Evolutionary conservation across 1,140 invertebrate genomes (phyloP).

Genomic region (Drosophila athabasca): DNA sequence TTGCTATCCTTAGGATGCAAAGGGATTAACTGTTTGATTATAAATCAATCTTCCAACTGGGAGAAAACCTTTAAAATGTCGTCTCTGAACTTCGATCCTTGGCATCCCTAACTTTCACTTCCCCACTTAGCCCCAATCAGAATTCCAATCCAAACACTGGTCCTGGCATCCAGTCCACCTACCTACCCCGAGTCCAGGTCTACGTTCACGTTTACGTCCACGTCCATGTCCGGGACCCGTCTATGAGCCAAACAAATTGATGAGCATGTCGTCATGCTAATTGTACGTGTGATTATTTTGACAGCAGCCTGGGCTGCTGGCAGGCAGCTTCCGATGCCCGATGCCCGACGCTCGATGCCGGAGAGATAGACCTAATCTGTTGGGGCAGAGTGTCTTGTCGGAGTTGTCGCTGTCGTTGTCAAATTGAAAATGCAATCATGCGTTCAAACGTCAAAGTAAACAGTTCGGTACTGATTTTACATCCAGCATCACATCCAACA

Average conservation of each 20-base stretch:
- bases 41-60: no score
- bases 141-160: not conserved
- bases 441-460: constrained; percentile 82
- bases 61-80: no score
- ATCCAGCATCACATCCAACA: constrained; percentile 24
- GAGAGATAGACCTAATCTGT: no score
- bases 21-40: no score
- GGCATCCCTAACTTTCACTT: no score
- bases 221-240: not conserved
- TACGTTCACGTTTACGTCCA: not conserved
- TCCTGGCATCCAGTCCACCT: not conserved
- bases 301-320: constrained; percentile 49
- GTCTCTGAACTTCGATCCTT: no score
- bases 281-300: constrained; percentile 83
- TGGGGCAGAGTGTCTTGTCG: not conserved
- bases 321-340: constrained; percentile 19
- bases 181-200: not conserved
- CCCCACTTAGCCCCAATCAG: no score
- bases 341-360: not conserved
- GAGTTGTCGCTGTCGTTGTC: constrained; percentile 49
- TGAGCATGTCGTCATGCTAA: constrained; percentile 78
- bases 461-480: constrained; percentile 81
- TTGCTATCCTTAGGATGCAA: no score
- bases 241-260: constrained; percentile 56
- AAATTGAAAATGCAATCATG: constrained; percentile 80